A percentile compares a stretch with the other conserved stretches of the same genome.
phyloP scores from a whole-genome alignment of 2,888 invertebrate species.

The Lobophora halterata region DNA sequence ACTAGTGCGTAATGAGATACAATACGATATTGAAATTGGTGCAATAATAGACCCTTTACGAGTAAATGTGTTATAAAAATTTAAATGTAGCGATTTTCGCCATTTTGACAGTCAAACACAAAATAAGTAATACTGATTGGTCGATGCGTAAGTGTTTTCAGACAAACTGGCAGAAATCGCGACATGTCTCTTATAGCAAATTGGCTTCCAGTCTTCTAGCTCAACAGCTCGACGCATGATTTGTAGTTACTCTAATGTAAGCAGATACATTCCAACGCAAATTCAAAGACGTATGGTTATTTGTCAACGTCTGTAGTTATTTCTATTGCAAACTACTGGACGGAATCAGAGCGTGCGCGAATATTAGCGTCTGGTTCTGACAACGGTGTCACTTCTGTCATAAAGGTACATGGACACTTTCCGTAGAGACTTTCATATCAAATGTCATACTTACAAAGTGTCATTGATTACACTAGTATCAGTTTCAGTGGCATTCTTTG shows the following conservation, averaged over 20 bases:
- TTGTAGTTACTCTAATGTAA: conserved; percentile 2
- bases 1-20: too few species aligned
- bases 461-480: conserved; percentile 1
- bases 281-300: conserved; percentile 45
- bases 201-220: too few species aligned
- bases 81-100: too few species aligned
- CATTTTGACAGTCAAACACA: too few species aligned
- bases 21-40: too few species aligned
- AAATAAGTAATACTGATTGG: too few species aligned
- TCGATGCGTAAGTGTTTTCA: too few species aligned
- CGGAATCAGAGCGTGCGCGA: conserved; percentile 43
- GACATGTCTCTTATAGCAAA: too few species aligned
- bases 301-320: conserved; percentile 51
- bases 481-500: conserved; percentile 2
- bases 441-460: conserved; percentile 10
- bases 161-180: too few species aligned
- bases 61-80: too few species aligned
- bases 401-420: conserved; percentile 4
- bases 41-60: too few species aligned
- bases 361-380: conserved; percentile 16
- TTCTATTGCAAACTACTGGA: conserved; percentile 43
- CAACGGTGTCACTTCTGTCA: conserved; percentile 11
- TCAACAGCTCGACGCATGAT: not conserved
- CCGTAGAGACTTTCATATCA: conserved; percentile 11
- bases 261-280: conserved; percentile 35